These are phyloP conservation scores for Dolichoris vasculosae DNA, from an alignment of 1,140 invertebrate genomes.

Conservation along the genomic window DNA sequence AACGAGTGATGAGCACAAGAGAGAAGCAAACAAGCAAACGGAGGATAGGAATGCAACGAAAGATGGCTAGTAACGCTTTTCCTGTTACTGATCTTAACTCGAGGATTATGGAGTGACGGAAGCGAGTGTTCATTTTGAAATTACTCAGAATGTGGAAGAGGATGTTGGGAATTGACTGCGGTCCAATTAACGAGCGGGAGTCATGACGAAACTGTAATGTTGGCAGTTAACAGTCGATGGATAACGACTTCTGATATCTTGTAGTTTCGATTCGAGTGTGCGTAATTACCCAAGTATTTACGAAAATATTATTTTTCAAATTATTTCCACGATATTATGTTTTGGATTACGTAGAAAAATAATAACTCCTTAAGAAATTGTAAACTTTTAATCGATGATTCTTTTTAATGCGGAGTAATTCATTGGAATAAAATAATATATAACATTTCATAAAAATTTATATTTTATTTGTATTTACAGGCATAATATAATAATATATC, in stretches of 20 bases:
- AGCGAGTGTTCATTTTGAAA: neutral
- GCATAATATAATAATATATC: too few relatives aligned
- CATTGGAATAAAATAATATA: too few relatives aligned
- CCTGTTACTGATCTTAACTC: neutral
- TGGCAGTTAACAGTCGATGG: neutral
- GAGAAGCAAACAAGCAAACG: neutral
- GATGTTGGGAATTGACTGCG: neutral
- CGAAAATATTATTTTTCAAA: neutral
- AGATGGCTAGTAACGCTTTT: neutral
- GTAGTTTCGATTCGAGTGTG: neutral
- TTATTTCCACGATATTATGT: too few relatives aligned
- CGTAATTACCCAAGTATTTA: neutral
- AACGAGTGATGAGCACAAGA: neutral
- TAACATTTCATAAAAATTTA: too few relatives aligned
- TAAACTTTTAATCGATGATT: too few relatives aligned
- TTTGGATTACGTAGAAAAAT: too few relatives aligned
- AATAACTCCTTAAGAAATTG: too few relatives aligned
- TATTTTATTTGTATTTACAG: too few relatives aligned
- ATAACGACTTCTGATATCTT: neutral
- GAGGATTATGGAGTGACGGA: neutral
- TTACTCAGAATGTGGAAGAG: neutral
- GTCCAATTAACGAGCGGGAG: neutral
- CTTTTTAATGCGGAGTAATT: too few relatives aligned
- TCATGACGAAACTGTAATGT: neutral
- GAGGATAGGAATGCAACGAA: neutral